Base-by-base conservation (phyloP, 64 coral and sea anemone genomes). In the Pachyseris speciosa region DNA sequence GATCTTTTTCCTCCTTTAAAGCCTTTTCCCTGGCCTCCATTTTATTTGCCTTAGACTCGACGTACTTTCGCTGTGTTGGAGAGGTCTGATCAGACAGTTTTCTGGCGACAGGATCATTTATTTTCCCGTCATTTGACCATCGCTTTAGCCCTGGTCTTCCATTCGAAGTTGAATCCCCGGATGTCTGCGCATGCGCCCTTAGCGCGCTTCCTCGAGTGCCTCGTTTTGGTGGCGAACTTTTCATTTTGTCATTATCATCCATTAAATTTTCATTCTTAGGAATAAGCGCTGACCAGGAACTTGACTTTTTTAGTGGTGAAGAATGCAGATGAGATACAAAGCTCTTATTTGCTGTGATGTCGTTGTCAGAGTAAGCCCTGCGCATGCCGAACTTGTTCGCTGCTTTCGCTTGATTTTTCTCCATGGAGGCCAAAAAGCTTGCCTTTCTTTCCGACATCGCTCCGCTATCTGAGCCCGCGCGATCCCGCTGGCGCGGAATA, bases 21-120 rank as follows among this genome's bases (percentile, higher is more conserved):
- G 89, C 89, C 67, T 83, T 92, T 75, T 92, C 95, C 43, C 89
- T 89, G 2, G 92, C 79, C 74, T 93, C 95, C 10, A 97, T 79
- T 53, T 97, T 97, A 22, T 89, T 89, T 64, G 95, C 95, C 90
- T 97, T 97, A 7, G 95, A 97, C 65, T 97, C 95, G 13, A 97
- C 95, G 50, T 90, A 97, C 10, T 91, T 97, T 3, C 86, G 86
- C 45, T 93, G 91, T 25, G 79, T 86, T 37, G 77, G 53, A n/a
- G 53, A 63, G 4, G 77, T 36, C 40, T 58, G 77, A 24, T 93
- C 91, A 24, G 57, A 78, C 34, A 86, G 37, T 77, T 87, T 93
- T 88, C 84, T 75, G 38, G 41, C 80, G 55, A 52, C 68, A 12
- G 68, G 17, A 24, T 93, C 91, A 57, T 72, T 36, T 20, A 37